A percentile compares a stretch with the other conserved stretches of the same genome.
These are phyloP conservation scores for Emydoidea blandingii DNA, from an alignment of 2,797 vertebrate species.

Conservation along the genomic window DNA sequence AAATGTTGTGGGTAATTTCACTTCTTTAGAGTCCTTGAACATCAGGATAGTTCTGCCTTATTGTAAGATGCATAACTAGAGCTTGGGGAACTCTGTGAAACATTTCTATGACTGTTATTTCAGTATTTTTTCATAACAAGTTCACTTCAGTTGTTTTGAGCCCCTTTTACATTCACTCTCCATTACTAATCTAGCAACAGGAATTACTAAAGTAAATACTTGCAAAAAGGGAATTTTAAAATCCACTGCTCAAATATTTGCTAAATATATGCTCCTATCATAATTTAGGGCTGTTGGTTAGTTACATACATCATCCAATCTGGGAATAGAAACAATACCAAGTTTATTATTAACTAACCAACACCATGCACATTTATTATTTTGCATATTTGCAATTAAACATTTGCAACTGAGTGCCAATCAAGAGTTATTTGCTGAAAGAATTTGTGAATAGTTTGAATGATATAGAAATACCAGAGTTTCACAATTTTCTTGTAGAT, in stretches of 20 bases:
- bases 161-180: not conserved
- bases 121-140: not conserved
- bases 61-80: not conserved
- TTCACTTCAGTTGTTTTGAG: not conserved
- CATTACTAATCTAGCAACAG: not conserved
- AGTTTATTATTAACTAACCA: not conserved
- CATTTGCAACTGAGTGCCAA: not conserved
- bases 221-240: constrained; percentile 20
- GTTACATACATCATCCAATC: not conserved
- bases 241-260: not conserved
- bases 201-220: not conserved
- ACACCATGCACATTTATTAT: not conserved
- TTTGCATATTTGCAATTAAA: not conserved
- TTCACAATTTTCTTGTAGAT: not conserved
- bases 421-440: not conserved
- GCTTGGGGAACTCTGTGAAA: not conserved
- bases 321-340: not conserved
- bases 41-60: fast-evolving
- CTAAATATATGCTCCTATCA: not conserved
- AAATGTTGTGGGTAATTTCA: not conserved
- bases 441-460: not conserved
- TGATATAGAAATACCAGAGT: not conserved
- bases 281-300: not conserved
- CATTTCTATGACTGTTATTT: constrained; percentile 9
- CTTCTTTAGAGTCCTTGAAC: not conserved